Evolutionary conservation across 2,888 invertebrate species (phyloP).

Genomic region (Agapostemon virescens): DNA sequence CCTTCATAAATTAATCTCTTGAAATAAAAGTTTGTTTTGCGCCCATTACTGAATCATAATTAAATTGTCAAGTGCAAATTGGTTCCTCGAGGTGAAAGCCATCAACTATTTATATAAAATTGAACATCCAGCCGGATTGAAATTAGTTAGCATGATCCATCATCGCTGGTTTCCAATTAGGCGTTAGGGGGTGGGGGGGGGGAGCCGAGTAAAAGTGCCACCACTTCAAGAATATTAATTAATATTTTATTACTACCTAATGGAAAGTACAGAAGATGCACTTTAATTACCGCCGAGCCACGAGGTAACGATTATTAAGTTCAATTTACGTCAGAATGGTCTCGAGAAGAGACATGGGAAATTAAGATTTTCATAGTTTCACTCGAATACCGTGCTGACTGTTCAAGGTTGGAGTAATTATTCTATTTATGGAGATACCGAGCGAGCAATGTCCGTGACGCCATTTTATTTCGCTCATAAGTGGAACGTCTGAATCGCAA

Average conservation of each 20-base stretch:
- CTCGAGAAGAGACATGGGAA: not conserved
- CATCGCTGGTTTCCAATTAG: not conserved
- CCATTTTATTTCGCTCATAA: conserved; percentile 19
- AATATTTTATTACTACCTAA: not conserved
- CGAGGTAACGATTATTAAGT: conserved; percentile 5
- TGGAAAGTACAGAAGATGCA: not conserved
- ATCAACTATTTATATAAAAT: not conserved
- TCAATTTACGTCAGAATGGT: not conserved
- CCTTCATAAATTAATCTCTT: not conserved
- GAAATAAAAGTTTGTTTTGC: not conserved
- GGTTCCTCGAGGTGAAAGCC: not conserved
- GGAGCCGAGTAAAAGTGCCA: not conserved
- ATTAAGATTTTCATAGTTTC: conserved; percentile 18
- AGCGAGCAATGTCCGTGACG: conserved; percentile 16
- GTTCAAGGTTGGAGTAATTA: conserved; percentile 31
- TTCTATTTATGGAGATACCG: conserved; percentile 16
- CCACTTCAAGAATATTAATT: not conserved
- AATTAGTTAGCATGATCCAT: not conserved
- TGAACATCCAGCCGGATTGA: not conserved
- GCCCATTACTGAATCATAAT: not conserved
- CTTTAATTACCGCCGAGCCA: conserved; percentile 11
- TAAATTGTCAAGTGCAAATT: conserved; percentile 1
- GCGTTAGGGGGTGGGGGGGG: not conserved
- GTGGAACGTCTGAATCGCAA: conserved; percentile 11
- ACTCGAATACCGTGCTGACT: not conserved